Base-by-base conservation (phyloP, 2,797 vertebrate genomes). In the Malurus leucopterus region DNA sequence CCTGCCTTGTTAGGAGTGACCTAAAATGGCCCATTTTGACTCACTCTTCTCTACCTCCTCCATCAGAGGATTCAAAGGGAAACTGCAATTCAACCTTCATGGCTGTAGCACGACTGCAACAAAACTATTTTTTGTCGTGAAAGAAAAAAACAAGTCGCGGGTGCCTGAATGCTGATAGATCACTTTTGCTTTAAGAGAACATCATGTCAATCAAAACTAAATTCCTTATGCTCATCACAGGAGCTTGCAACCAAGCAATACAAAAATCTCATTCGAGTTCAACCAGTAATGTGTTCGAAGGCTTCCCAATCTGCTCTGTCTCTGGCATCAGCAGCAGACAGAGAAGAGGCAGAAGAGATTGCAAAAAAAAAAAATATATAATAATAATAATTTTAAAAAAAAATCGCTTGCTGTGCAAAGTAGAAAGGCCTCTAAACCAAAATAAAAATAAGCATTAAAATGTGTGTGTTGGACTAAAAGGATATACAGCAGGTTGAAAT, bases 391-490 rank as follows among this genome's bases (percentile, higher is more conserved):
- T 36, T 34, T 34, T 2, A 44, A 49, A 73, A 8, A 43, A 43
- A 84, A 83, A 77, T 59, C 12, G 44, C 87, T 89, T 80, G 63
- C 41, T 72, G 59, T 86, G 73, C 36, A 87, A 74, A 78, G 74
- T 30, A 89, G 73, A 93, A 96, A 93, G 93, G 91, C 69, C 93
- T 91, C 84, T 55, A 94, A 90, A 91, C 94, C 74, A 87, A 96
- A 95, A 95, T 95, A 96, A 96, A 96, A 96, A 93, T 93, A 71
- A 90, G 88, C 88, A 92, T 90, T 93, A 90, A 94, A 94, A 93
- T 22, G 84, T 53, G 73, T 47, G 62, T 68, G 74, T 73, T 92
- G 63, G 89, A 86, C 94, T 95, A 94, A 94, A 89, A 95, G 91
- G 93, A 96, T 88, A 92, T 89, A 96, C 87, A 97, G 92, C 88